phyloP scores from a whole-genome alignment of 2,888 invertebrate species.

The Drosophila lutescens region DNA sequence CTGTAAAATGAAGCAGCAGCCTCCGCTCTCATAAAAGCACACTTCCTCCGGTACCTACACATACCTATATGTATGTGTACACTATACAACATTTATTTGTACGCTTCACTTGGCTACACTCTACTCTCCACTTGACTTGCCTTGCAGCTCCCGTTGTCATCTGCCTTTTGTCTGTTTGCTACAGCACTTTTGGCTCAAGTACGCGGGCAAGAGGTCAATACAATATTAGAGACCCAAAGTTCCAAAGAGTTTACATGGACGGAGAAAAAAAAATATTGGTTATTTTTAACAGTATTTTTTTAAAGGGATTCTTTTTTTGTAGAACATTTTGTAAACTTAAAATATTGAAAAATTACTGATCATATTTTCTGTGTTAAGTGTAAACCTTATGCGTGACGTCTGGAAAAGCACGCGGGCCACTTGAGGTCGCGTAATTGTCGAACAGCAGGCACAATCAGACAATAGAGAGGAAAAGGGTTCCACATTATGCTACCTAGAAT shows the following conservation, averaged over 20 bases:
- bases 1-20: conserved; percentile 40
- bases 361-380: background rate
- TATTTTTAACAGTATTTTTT: background rate
- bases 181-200: conserved; percentile 40
- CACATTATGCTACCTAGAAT: conserved; percentile 5
- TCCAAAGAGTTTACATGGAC: background rate
- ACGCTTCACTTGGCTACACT: conserved; percentile 23
- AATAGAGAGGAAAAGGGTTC: conserved; percentile 9
- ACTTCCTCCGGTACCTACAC: conserved; percentile 7
- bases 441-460: background rate
- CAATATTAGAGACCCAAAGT: conserved; percentile 16
- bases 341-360: no score
- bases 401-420: conserved; percentile 45
- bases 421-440: conserved; percentile 53
- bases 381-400: conserved; percentile 19
- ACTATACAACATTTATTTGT: conserved; percentile 22
- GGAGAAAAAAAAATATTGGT: background rate
- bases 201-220: conserved; percentile 32
- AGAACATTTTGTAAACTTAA: no score
- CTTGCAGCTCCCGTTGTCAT: conserved; percentile 19
- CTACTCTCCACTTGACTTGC: conserved; percentile 31
- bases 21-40: conserved; percentile 9
- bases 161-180: conserved; percentile 49
- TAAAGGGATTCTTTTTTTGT: no score
- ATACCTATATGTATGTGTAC: background rate